Evolutionary conservation across 2,797 vertebrate genomes (phyloP).

Genomic region (Esox lucius): DNA sequence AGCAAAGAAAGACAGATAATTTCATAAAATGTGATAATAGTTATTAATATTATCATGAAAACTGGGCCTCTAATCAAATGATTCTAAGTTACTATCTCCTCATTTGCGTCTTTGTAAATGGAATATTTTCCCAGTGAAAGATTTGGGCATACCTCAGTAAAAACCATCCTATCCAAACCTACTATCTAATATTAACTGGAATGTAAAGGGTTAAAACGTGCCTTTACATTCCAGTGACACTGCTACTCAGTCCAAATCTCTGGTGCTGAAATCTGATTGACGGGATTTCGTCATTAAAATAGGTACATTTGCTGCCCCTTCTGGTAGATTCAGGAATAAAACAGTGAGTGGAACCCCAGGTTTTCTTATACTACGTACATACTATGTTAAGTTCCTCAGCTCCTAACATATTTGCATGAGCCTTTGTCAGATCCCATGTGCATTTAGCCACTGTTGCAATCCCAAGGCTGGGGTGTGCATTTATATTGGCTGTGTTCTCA

Average conservation of each 20-base stretch:
- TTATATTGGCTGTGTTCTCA: neutral
- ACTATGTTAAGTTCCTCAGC: constrained; percentile 13
- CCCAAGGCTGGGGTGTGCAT: constrained; percentile 1
- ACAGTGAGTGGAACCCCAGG: neutral
- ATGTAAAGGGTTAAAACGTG: constrained; percentile 64
- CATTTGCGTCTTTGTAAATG: neutral
- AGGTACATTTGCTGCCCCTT: constrained; percentile 56
- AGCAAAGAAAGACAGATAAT: neutral
- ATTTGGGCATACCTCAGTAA: neutral
- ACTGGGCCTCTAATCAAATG: neutral
- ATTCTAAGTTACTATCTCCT: neutral
- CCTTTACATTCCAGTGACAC: constrained; percentile 6
- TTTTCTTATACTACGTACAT: neutral
- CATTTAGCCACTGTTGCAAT: constrained; percentile 12
- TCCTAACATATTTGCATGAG: constrained; percentile 7
- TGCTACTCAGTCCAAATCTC: constrained; percentile 48
- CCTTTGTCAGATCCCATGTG: neutral
- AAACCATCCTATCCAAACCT: constrained; percentile 12
- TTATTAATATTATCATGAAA: neutral
- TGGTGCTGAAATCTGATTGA: constrained; percentile 62
- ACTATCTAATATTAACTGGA: constrained; percentile 29
- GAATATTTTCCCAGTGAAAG: no score
- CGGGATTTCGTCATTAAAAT: constrained; percentile 14
- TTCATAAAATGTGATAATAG: neutral
- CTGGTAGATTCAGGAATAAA: constrained; percentile 41